Evolutionary conservation across 2,888 invertebrate species (phyloP).

Genomic region (Pandemis heparana): DNA sequence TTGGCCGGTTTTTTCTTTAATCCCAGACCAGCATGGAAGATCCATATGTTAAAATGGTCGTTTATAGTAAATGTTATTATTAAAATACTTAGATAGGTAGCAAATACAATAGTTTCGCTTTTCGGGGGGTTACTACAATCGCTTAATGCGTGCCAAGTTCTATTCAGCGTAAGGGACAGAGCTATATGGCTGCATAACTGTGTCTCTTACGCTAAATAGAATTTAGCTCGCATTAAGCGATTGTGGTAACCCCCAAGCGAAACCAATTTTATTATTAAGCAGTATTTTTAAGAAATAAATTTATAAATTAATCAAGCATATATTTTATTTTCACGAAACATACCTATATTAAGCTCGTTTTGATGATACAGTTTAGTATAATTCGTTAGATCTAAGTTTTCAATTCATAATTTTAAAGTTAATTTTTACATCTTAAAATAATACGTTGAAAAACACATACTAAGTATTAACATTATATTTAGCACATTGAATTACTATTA

Average conservation of each 20-base stretch:
- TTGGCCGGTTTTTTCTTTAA: too few relatives aligned
- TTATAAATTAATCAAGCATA: not conserved
- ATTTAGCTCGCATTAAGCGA: too few relatives aligned
- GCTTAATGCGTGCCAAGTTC: too few relatives aligned
- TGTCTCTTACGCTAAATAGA: too few relatives aligned
- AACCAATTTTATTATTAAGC: not conserved
- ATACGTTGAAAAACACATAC: not conserved
- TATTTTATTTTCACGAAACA: constrained; percentile 26
- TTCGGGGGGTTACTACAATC: too few relatives aligned
- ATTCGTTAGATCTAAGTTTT: not conserved
- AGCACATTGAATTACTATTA: constrained; percentile 14
- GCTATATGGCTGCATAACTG: too few relatives aligned
- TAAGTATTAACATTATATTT: not conserved
- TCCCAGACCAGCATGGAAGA: too few relatives aligned
- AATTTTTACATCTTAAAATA: not conserved
- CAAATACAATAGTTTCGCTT: not conserved
- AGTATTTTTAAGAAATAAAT: constrained; percentile 31
- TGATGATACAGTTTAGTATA: not conserved
- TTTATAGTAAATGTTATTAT: too few relatives aligned
- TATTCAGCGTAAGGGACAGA: too few relatives aligned
- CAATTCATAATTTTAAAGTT: not conserved
- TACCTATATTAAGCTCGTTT: constrained; percentile 25
- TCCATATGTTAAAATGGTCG: too few relatives aligned
- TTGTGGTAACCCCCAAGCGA: too few relatives aligned
- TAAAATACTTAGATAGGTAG: too few relatives aligned